phyloP scores from a whole-genome alignment of 2,888 invertebrate genomes.

The Lepidonotus clava region DNA sequence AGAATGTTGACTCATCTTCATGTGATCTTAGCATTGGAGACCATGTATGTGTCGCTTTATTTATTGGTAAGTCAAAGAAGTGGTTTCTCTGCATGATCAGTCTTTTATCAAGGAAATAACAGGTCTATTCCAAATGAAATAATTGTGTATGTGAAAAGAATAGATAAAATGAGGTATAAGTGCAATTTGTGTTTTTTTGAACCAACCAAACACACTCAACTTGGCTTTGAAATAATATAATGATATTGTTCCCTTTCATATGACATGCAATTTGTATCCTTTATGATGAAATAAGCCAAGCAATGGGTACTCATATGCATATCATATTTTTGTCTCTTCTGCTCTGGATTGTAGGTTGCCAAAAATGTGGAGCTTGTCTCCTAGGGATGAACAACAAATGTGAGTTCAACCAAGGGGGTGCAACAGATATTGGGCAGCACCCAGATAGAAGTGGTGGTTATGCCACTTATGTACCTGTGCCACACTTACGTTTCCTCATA shows the following conservation, averaged over 20 bases:
- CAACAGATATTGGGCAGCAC: background rate
- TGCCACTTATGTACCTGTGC: constrained; percentile 1
- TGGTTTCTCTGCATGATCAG: background rate
- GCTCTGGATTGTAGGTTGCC: background rate
- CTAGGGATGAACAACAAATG: constrained; percentile 1
- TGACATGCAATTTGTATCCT: too few relatives aligned
- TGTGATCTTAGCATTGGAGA: background rate
- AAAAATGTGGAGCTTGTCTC: background rate
- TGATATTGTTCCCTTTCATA: too few relatives aligned
- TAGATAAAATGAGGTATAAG: too few relatives aligned
- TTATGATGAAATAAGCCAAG: too few relatives aligned
- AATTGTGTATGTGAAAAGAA: too few relatives aligned
- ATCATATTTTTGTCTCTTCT: too few relatives aligned
- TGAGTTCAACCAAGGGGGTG: background rate
- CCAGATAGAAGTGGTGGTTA: background rate
- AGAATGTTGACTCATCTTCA: background rate
- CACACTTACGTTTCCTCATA: background rate
- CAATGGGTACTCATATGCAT: too few relatives aligned
- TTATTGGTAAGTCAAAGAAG: background rate
- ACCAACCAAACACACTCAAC: too few relatives aligned
- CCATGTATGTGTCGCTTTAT: background rate
- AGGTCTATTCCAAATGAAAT: too few relatives aligned
- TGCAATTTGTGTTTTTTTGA: too few relatives aligned
- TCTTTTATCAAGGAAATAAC: too few relatives aligned
- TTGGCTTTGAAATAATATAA: too few relatives aligned